phyloP scores from a whole-genome alignment of 2,113 vertebrate genomes.

The Tragelaphus imberbis region DNA sequence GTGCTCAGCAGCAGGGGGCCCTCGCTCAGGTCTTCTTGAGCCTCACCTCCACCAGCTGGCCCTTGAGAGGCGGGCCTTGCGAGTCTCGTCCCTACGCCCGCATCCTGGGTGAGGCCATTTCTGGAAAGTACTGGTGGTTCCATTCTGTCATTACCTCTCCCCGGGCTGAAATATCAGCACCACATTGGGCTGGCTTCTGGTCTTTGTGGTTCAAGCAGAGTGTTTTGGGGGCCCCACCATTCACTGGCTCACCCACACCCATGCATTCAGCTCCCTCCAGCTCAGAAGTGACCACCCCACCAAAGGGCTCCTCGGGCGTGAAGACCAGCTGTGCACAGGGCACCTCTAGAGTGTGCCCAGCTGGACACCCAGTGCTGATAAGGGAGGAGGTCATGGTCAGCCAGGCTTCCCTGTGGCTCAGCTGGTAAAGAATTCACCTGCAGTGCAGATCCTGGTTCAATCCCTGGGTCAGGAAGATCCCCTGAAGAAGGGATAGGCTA shows the following conservation, averaged over 20 bases:
- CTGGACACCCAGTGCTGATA: accelerated
- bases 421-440: not conserved
- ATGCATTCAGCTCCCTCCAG: not conserved
- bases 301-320: no score
- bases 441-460: not conserved
- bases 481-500: not conserved
- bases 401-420: not conserved
- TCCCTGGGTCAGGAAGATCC: not conserved
- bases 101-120: not conserved
- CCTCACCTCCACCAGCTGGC: not conserved
- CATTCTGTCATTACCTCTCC: not conserved
- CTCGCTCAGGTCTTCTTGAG: no score
- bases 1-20: not conserved
- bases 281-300: not conserved
- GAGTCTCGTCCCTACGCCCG: no score
- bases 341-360: not conserved
- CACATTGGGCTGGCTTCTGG: not conserved
- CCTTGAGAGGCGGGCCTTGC: not conserved
- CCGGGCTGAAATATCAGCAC: not conserved
- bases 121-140: not conserved
- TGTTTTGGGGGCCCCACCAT: not conserved
- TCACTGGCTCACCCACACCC: accelerated
- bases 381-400: not conserved
- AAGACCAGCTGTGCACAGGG: not conserved
- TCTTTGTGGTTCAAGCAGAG: not conserved